Conservation (phyloP, 2,797 vertebrate species). For the Australoheros facetus region DNA sequence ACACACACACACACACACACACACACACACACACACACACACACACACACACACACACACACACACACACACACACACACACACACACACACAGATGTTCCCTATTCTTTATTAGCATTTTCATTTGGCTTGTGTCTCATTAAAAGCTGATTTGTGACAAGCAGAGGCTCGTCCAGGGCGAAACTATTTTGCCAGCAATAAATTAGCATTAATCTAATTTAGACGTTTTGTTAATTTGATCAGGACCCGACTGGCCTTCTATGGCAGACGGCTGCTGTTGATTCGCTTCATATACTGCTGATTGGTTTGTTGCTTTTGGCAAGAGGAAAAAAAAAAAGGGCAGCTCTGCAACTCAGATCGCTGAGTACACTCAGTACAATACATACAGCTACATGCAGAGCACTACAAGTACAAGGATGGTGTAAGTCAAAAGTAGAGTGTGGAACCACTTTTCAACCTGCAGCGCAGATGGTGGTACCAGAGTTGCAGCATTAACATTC, state of each 20-base stretch:
- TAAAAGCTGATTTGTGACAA: neutral
- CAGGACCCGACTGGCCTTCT: neutral
- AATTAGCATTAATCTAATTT: neutral
- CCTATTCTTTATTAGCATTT: neutral
- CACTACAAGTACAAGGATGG: too few species aligned
- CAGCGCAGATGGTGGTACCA: neutral
- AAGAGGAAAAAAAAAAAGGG: too few species aligned
- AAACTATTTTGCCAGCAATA: neutral
- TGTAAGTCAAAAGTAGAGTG: neutral
- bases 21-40: neutral
- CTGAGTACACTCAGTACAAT: too few species aligned
- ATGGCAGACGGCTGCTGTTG: neutral
- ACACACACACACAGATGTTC: neutral
- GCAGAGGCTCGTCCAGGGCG: neutral
- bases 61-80: neutral
- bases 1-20: too few species aligned
- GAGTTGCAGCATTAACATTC: neutral
- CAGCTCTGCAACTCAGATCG: too few species aligned
- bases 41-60: neutral
- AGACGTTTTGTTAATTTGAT: neutral
- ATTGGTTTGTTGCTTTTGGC: conserved; percentile 17
- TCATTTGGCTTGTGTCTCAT: neutral
- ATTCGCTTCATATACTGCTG: neutral
- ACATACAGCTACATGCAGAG: too few species aligned
- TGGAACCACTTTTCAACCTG: neutral